Conservation (phyloP, 2,797 vertebrate genomes). For the Atherinosoma microstoma region DNA sequence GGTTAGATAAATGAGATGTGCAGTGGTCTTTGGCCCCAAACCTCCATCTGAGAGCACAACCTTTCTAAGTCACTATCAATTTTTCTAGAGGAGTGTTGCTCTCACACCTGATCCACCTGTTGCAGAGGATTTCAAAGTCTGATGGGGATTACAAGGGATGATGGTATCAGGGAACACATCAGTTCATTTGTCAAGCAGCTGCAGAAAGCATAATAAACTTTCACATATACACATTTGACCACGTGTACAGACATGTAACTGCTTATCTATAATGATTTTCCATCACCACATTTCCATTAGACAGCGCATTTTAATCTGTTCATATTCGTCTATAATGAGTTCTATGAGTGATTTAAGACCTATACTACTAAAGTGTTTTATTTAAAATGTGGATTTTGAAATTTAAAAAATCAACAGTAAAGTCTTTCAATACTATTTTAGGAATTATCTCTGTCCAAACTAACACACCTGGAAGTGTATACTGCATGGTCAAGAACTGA, state of each 20-base stretch:
- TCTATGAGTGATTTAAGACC: neutral
- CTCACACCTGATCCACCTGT: slow-evolving; percentile 66
- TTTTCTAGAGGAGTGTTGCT: slow-evolving; percentile 49
- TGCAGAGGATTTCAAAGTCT: slow-evolving; percentile 39
- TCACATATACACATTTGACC: slow-evolving; percentile 6
- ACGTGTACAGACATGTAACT: slow-evolving; percentile 3
- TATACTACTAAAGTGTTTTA: neutral
- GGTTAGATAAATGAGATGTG: slow-evolving; percentile 76
- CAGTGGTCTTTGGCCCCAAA: slow-evolving; percentile 74
- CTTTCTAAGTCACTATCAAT: slow-evolving; percentile 58
- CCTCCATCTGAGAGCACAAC: slow-evolving; percentile 63
- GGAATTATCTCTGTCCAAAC: neutral
- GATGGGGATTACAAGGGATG: slow-evolving; percentile 29
- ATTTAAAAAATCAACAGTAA: neutral
- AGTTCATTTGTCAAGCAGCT: slow-evolving; percentile 34
- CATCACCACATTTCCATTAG: neutral
- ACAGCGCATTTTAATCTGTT: neutral
- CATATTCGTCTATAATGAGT: neutral
- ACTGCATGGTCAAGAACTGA: neutral
- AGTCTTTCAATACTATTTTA: neutral
- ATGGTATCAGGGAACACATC: slow-evolving; percentile 29
- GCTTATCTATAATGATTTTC: neutral
- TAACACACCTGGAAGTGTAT: neutral
- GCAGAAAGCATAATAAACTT: slow-evolving; percentile 9
- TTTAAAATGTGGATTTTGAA: neutral